Conservation (phyloP, 2,113 vertebrate species). For the Columba livia region DNA sequence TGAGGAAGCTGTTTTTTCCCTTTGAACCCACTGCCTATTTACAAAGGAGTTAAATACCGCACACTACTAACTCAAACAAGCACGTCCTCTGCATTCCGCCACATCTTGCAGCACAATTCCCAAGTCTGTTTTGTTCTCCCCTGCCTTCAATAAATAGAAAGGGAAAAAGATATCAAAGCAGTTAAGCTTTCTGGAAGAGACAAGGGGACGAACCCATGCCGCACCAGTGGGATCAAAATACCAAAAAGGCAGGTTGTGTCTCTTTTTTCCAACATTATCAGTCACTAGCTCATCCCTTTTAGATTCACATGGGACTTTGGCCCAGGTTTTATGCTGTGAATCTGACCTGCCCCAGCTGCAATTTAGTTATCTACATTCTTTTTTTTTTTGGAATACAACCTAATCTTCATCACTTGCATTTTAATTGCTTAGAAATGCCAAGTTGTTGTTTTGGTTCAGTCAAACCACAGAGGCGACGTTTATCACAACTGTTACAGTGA, state of each 20-base stretch:
- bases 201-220: not conserved
- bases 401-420: conserved; percentile 40
- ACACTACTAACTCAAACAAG: not conserved
- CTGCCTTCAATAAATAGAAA: not conserved
- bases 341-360: conserved; percentile 55
- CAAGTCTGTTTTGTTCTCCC: not conserved
- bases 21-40: not conserved
- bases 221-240: conserved; percentile 11
- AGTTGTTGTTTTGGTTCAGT: conserved; percentile 75
- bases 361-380: conserved; percentile 43
- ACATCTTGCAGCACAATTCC: not conserved
- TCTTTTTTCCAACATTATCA: conserved; percentile 5
- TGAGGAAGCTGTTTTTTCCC: not conserved
- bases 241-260: not conserved
- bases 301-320: conserved; percentile 54
- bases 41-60: not conserved
- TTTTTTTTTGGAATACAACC: not conserved
- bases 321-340: conserved; percentile 39
- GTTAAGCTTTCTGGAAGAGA: not conserved
- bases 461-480: conserved; percentile 69
- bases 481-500: conserved; percentile 59
- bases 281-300: not conserved
- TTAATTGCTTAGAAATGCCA: conserved; percentile 63
- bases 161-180: not conserved
- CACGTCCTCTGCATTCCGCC: not conserved